These are phyloP conservation scores for Watsonalla cultraria DNA, from an alignment of 2,888 invertebrate genomes.

Conservation along the genomic window DNA sequence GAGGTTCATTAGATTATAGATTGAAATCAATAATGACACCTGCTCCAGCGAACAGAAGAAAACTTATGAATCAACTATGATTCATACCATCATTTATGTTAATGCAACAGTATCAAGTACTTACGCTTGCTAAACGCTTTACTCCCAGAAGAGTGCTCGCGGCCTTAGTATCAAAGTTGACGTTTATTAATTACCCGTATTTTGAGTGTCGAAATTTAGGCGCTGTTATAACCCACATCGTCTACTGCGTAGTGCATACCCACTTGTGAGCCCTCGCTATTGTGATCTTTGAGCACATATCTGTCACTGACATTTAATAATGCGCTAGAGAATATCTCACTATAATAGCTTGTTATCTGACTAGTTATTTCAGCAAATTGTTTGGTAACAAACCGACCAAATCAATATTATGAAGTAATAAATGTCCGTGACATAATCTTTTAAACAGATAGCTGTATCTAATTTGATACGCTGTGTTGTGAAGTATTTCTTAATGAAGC, in stretches of 20 bases:
- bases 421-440: not conserved
- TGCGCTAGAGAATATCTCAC: not conserved
- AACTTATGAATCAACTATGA: not conserved
- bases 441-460: conserved; percentile 2
- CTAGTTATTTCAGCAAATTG: not conserved
- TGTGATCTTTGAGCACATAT: conserved; percentile 27
- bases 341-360: not conserved
- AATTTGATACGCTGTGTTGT: not conserved
- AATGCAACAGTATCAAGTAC: not conserved
- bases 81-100: not conserved
- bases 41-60: not conserved
- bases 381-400: not conserved
- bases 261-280: conserved; percentile 17
- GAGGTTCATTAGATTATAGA: not conserved
- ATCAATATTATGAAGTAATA: not conserved
- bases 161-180: not conserved
- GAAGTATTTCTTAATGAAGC: not conserved
- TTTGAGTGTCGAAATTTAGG: conserved; percentile 36
- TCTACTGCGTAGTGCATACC: conserved; percentile 9
- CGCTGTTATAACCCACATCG: conserved; percentile 22
- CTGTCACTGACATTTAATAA: conserved; percentile 23
- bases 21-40: not conserved
- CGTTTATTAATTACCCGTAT: conserved; percentile 40
- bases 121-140: not conserved
- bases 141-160: not conserved